Evolutionary conservation across 2,888 invertebrate genomes (phyloP), one percentile per base, ranked within the genome.

Genomic region (Xanthostigma xanthostigma): DNA sequence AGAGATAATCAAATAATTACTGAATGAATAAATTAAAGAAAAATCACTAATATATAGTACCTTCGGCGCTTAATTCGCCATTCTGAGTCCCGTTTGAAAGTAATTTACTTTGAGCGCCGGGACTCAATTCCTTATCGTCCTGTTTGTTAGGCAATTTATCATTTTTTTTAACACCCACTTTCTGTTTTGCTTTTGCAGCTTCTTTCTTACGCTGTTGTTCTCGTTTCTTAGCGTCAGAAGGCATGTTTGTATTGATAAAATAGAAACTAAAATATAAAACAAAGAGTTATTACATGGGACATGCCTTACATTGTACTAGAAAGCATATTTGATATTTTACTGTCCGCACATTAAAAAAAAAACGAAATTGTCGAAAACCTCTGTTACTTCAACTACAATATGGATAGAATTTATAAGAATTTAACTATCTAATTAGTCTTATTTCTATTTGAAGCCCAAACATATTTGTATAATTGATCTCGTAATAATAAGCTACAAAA

Each of bases 191-290:
- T 63, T 84, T 87, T 5, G 89, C 86, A 47, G 91, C 90, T 56
- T 94, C 95, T 66, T 97, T 98, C 70, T 97, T 98, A 68, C 93
- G 92, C 64, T 91, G 91, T 64, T 91, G 93, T 66, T 95, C 87
- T 64, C 93, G 91, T 77, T 98, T 97, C 71, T 98, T 97, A 36
- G 95, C 84, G 71, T 97, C 97, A 60, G 98, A 98, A 66, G 98
- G 96, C 98, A 98, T 98, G 57, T 55, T 68, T 27, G 6, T 27
- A 27, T 27, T 27, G 6, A 27, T 27, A 27, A 27, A 27, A 27
- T 27, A 27, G 3, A 27, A 27, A 27, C 27, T 27, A 27, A 27
- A 27, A 27, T 27, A 27, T 27, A 6, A 3, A 27, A 27, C 3
- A 6, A 27, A 27, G 1, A 27, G 6, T 27, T 27, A 27, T 27